Evolutionary conservation across 2,888 invertebrate genomes (phyloP), one percentile per base, ranked within the genome.

Genomic region (Acrobasis suavella): DNA sequence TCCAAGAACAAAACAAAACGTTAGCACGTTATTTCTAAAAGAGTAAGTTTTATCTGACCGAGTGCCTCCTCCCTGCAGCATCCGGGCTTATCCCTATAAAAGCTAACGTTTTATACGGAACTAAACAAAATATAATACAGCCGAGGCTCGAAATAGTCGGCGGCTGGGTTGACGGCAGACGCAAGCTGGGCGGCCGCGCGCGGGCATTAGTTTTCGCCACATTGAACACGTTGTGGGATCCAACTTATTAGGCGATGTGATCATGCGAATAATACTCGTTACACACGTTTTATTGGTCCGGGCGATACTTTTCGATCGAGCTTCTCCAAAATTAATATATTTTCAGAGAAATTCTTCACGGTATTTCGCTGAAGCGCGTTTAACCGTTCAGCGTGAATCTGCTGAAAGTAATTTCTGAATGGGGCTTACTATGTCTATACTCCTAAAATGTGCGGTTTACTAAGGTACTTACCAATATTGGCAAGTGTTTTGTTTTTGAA

Each of bases 211-310:
- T 82, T 83, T 76, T 83, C 91, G 89, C 85, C 83, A 85, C 90
- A 89, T 89, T 89, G 86, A 86, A 78, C 89, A 76, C 86, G 83
- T 85, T 87, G 89, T 83, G 86, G 87, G 86, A 87, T 89, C 89
- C 88, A 86, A 89, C 90, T 91, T 91, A 91, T 91, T 91, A 91
- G 88, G 89, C 81, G 86, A 89, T 86, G 82, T 86, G 88, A 89
- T 90, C 91, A 89, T 85, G 90, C 91, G 91, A 86, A 84, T 87
- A 89, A 91, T 86, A 85, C 86, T 77, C 87, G 86, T 82, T 87
- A 87, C 86, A 87, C 87, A 89, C 86, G 85, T 89, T 90, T 90
- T 91, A 90, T 86, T 83, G 87, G 79, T 77, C 80, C 76, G 76
- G 73, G 77, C 80, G 82, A 83, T 87, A 85, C 80, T 76, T 76